These are phyloP conservation scores for Ochropacha duplaris DNA, from an alignment of 2,888 invertebrate species.

Conservation along the genomic window DNA sequence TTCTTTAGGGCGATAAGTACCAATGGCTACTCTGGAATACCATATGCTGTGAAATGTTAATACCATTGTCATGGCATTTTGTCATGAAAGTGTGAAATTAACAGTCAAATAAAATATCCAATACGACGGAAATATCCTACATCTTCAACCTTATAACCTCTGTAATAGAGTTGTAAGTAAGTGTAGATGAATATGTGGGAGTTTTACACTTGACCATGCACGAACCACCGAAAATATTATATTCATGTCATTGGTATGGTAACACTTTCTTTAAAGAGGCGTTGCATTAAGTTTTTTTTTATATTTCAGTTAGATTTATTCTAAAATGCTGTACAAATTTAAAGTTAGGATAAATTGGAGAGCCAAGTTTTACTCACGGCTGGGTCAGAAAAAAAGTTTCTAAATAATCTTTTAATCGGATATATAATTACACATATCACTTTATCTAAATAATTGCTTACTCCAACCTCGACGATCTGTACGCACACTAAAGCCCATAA, in stretches of 20 bases:
- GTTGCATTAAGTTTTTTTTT: too few relatives aligned
- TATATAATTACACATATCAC: conserved; percentile 4
- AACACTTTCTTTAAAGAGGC: neutral
- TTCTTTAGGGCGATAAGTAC: conserved; percentile 4
- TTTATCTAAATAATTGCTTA: conserved; percentile 4
- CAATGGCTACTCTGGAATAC: conserved; percentile 9
- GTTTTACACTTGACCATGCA: neutral
- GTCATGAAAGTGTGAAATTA: conserved; percentile 26
- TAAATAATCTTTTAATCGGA: neutral
- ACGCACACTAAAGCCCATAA: conserved; percentile 27
- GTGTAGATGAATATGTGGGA: neutral
- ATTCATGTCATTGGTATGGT: conserved; percentile 1
- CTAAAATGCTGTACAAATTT: neutral
- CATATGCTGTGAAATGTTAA: conserved; percentile 6
- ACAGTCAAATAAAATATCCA: conserved; percentile 3
- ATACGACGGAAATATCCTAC: neutral
- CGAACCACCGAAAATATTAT: neutral
- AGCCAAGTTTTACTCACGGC: neutral
- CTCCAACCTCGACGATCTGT: conserved; percentile 13
- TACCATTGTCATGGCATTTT: conserved; percentile 14
- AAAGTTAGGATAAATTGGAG: neutral
- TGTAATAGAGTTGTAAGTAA: neutral
- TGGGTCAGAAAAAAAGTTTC: neutral
- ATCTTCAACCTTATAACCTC: neutral
- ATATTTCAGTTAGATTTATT: neutral